A percentile compares a stretch with the other conserved stretches of the same genome.
Evolutionary conservation across 2,888 invertebrate species (phyloP).

Genomic region (Ophion costatus): DNA sequence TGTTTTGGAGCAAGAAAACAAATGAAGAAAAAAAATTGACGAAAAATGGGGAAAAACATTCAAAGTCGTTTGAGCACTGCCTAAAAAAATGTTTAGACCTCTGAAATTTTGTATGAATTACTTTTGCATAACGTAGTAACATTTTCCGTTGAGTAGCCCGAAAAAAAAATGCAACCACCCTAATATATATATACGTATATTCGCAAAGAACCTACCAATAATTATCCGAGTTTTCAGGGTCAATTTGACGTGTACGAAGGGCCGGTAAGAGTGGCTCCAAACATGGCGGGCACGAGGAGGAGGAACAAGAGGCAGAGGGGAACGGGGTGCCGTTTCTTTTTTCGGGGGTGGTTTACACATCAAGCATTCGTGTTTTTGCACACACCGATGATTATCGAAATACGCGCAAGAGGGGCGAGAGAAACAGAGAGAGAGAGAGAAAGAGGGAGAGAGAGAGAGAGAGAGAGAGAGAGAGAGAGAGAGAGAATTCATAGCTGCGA

Average conservation of each 20-base stretch:
- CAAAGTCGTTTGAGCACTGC: no score
- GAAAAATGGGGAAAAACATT: no score
- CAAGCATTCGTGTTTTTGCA: constrained; percentile 42
- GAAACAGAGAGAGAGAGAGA: constrained; percentile 27
- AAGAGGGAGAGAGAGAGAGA: background rate
- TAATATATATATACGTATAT: constrained; percentile 63
- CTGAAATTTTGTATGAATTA: no score
- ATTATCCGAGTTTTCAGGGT: constrained; percentile 28
- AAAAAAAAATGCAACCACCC: no score
- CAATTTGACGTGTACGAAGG: constrained; percentile 14
- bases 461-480: constrained; percentile 12
- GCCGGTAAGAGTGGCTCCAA: constrained; percentile 5
- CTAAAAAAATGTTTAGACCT: no score
- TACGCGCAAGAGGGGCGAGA: constrained; percentile 11
- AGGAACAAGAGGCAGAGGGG: background rate
- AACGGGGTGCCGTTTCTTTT: no score
- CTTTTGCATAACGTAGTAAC: no score
- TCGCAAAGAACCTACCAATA: constrained; percentile 51
- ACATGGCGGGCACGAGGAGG: background rate
- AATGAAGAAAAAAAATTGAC: no score
- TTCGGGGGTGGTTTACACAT: constrained; percentile 3
- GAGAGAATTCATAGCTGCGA: constrained; percentile 22
- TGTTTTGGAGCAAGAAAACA: no score
- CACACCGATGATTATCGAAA: constrained; percentile 34
- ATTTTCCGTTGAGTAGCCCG: no score